A percentile compares a stretch with the other conserved stretches of the same genome.
These are phyloP conservation scores for Amaurobius ferox DNA, from an alignment of 2,888 invertebrate genomes.

Conservation along the genomic window DNA sequence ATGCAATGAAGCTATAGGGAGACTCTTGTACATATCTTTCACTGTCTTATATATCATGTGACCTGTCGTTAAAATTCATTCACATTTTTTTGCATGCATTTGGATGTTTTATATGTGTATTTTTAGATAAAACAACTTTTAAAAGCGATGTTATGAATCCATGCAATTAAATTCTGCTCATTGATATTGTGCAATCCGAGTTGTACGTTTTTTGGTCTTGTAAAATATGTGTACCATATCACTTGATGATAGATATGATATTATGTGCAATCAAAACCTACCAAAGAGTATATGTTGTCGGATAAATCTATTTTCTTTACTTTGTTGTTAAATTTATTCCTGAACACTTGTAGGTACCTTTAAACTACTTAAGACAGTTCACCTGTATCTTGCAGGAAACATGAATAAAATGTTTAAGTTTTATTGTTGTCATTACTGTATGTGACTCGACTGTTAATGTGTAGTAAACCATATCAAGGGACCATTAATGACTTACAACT, in stretches of 20 bases:
- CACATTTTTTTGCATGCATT: not conserved
- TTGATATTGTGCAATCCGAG: not conserved
- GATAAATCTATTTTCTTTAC: constrained; percentile 68
- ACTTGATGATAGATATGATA: constrained; percentile 25
- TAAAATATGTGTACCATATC: constrained; percentile 32
- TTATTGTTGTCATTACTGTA: too few relatives aligned
- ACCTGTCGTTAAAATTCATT: not conserved
- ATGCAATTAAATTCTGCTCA: not conserved
- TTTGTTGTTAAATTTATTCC: constrained; percentile 56
- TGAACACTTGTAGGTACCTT: constrained; percentile 50
- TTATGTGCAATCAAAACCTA: constrained; percentile 57
- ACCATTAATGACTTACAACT: too few relatives aligned
- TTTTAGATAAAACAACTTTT: not conserved
- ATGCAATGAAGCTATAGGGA: not conserved
- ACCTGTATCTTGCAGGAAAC: constrained; percentile 57
- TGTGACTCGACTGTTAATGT: too few relatives aligned
- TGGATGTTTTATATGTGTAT: not conserved
- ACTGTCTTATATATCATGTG: not conserved
- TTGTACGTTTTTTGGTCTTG: not conserved
- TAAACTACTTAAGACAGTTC: constrained; percentile 49
- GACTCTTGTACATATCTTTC: not conserved
- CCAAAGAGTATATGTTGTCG: constrained; percentile 61
- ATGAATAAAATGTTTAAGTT: constrained; percentile 65
- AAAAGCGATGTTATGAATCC: not conserved
- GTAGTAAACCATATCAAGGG: too few relatives aligned